Evolutionary conservation across 2,797 vertebrate species (phyloP), one percentile per base, ranked within the genome.

Genomic region (Eutrigla gurnardus): DNA sequence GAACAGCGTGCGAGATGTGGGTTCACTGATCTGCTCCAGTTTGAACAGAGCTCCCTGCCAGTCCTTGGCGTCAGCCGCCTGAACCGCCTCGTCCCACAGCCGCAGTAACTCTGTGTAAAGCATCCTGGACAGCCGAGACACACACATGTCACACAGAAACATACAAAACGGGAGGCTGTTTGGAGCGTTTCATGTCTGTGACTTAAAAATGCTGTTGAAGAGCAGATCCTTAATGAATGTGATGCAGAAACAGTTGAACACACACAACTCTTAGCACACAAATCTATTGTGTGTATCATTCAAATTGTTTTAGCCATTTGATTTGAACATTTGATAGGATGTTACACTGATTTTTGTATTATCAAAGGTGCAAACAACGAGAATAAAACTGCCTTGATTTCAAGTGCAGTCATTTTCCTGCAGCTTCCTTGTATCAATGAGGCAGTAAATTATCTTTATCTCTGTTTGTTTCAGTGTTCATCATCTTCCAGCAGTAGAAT

Each of bases 81-180:
- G 81, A 5, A 96, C 95, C 0, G 95, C 95, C 47, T 87, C 88
- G 9, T 97, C 88, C 97, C 97, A 98, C 67, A 94, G 59, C 63
- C 80, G 87, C 67, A 98, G 80, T 39, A 96, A 86, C 74, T 97
- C 96, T 2, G 90, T 94, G 86, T 97, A 96, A 9, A 94, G 93
- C 95, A 97, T 95, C 3, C 75, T 92, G 78, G 7, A 39, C 1
- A 4, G 11, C 6, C 3, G 11, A 18, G 25, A 25, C 54, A 33
- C 39, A 36, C 4, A 3, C 42, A 52, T 7, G 33, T 43, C 36
- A 33, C 5, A 61, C 9, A 59, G 4, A n/a, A 13, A 40, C 6
- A 15, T 33, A 47, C 43, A 57, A 40, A 65, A 61, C 7, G 43
- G 25, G 7, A 39, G 14, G 7, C 2, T 42, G 8, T 62, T 39